Percentiles rank a stretch among this genome's conserved stretches.
phyloP scores from a whole-genome alignment of 2,797 vertebrate genomes.

The Ctenopoma kingsleyae region DNA sequence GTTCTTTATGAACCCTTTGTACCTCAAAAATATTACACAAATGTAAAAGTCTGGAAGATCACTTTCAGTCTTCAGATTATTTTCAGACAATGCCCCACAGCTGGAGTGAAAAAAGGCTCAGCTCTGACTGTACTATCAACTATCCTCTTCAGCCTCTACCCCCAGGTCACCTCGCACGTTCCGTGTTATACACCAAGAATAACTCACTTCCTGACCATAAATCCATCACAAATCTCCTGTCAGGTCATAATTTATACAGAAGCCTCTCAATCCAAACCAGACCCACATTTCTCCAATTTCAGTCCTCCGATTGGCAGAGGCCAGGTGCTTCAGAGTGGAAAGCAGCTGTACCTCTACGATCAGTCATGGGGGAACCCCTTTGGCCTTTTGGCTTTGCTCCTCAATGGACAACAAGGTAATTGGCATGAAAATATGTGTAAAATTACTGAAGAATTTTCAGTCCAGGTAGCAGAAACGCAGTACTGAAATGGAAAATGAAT shows the following conservation, averaged over 20 bases:
- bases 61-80: slow-evolving; percentile 36
- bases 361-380: slow-evolving; percentile 57
- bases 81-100: slow-evolving; percentile 43
- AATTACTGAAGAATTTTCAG: slow-evolving; percentile 47
- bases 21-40: slow-evolving; percentile 24
- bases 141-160: slow-evolving; percentile 28
- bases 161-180: slow-evolving; percentile 56
- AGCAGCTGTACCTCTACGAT: slow-evolving; percentile 58
- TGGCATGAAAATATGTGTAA: slow-evolving; percentile 41
- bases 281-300: slow-evolving; percentile 62
- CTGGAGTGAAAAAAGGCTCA: slow-evolving; percentile 54
- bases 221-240: slow-evolving; percentile 61
- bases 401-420: slow-evolving; percentile 44
- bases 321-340: slow-evolving; percentile 60
- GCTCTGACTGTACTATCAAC: slow-evolving; percentile 27
- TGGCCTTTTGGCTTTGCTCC: slow-evolving; percentile 40
- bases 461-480: slow-evolving; percentile 37
- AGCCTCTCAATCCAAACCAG: slow-evolving; percentile 58
- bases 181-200: slow-evolving; percentile 62
- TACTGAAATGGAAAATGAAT: slow-evolving; percentile 63
- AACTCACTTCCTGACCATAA: slow-evolving; percentile 69
- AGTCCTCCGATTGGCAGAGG: slow-evolving; percentile 64
- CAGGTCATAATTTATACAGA: slow-evolving; percentile 63
- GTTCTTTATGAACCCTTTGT: slow-evolving; percentile 17
- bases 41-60: slow-evolving; percentile 35